Conservation (phyloP, 2,797 vertebrate species). For the Neopelma chrysocephalum region DNA sequence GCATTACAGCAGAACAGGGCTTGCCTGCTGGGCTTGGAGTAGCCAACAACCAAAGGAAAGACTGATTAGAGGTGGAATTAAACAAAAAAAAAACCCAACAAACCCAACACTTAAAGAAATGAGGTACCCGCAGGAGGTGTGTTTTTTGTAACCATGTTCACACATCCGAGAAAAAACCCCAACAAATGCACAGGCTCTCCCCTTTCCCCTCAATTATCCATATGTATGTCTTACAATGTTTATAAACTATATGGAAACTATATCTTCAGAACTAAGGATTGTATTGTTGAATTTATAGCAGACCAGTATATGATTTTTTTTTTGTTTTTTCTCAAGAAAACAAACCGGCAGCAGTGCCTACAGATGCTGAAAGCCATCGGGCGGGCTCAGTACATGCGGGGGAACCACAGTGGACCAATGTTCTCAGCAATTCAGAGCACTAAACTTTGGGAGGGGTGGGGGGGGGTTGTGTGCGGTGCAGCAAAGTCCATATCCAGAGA, state of each 20-base stretch:
- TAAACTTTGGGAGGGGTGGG: slow-evolving; percentile 42
- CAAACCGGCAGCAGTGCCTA: slow-evolving; percentile 61
- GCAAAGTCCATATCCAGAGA: slow-evolving; percentile 30
- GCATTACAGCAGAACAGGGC: slow-evolving; percentile 73
- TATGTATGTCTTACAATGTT: slow-evolving; percentile 82
- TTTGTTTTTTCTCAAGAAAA: slow-evolving; percentile 32
- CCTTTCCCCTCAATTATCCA: slow-evolving; percentile 59
- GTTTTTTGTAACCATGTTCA: slow-evolving; percentile 77
- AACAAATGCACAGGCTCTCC: slow-evolving; percentile 69
- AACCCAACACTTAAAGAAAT: slow-evolving; percentile 47
- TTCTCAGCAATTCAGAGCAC: slow-evolving; percentile 66
- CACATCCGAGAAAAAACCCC: slow-evolving; percentile 53
- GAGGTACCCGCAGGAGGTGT: slow-evolving; percentile 72
- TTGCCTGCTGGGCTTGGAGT: slow-evolving; percentile 71
- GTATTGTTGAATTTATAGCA: slow-evolving; percentile 74
- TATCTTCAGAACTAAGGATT: slow-evolving; percentile 89
- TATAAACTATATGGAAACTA: slow-evolving; percentile 91
- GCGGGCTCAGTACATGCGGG: neutral
- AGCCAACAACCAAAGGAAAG: slow-evolving; percentile 81
- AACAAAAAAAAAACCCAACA: neutral
- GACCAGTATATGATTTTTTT: slow-evolving; percentile 62
- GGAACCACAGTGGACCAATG: slow-evolving; percentile 69
- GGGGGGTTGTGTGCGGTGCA: neutral
- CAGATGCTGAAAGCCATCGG: slow-evolving; percentile 55
- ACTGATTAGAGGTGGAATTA: slow-evolving; percentile 66